Conservation (phyloP, 2,113 vertebrate genomes). For the Bujurquina vittata region DNA sequence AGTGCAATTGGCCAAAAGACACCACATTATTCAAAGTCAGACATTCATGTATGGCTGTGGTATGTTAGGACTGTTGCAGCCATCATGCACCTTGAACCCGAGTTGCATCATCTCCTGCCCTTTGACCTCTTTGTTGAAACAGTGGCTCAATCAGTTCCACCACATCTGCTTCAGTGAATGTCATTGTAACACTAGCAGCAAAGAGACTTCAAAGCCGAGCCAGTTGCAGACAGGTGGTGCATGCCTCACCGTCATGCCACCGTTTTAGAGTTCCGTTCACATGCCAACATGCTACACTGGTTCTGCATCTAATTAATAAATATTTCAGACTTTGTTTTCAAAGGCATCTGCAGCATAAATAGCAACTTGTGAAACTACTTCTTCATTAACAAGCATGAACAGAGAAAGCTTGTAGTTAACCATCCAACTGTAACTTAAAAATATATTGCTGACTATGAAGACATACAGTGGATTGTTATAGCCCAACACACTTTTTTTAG, state of each 20-base stretch:
- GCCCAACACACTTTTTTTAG: neutral
- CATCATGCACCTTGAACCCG: neutral
- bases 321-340: neutral
- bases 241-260: too few relatives aligned
- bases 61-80: neutral
- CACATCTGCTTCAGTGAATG: neutral
- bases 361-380: neutral
- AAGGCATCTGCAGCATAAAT: neutral
- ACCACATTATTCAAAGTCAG: neutral
- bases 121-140: neutral
- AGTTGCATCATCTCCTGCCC: neutral
- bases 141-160: neutral
- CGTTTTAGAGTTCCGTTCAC: too few relatives aligned
- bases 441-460: fast-evolving
- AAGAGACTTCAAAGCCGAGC: neutral
- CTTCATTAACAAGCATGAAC: neutral
- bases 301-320: too few relatives aligned
- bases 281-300: too few relatives aligned
- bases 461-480: neutral
- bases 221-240: too few relatives aligned
- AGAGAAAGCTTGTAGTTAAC: neutral
- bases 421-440: neutral
- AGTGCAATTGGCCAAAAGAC: neutral
- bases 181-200: neutral
- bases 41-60: neutral